Percentiles rank a stretch among this genome's conserved stretches.
Conservation (phyloP, 2,888 invertebrate genomes). For the Trachelus troglodyta region DNA sequence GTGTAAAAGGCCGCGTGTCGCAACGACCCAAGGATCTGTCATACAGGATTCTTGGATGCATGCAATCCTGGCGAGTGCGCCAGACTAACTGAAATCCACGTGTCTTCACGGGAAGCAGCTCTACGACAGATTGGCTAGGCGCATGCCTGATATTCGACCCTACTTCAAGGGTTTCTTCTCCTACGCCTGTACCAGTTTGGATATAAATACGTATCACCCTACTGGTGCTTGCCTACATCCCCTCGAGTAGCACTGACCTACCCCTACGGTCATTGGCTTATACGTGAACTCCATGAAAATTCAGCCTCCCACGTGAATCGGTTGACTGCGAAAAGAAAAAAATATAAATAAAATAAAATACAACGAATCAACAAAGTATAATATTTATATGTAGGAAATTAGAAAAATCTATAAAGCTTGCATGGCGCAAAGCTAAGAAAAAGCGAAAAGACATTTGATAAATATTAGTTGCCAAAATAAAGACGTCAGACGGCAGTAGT, state of each 20-base stretch:
- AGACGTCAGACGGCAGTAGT: no score
- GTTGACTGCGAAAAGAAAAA: background rate
- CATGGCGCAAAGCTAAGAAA: no score
- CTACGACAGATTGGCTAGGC: conserved; percentile 34
- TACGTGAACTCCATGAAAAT: background rate
- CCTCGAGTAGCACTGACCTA: conserved; percentile 23
- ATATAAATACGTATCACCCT: conserved; percentile 6
- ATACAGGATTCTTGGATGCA: conserved; percentile 14
- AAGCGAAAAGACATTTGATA: no score
- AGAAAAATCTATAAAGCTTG: no score
- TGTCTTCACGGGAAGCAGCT: conserved; percentile 51
- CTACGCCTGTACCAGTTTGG: conserved; percentile 7
- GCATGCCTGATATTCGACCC: conserved; percentile 47
- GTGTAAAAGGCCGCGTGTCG: background rate
- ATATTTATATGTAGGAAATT: background rate
- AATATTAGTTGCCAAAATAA: no score
- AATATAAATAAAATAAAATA: background rate
- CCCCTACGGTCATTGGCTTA: conserved; percentile 19
- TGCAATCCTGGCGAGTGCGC: conserved; percentile 48
- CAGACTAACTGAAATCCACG: conserved; percentile 58
- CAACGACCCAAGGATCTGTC: background rate
- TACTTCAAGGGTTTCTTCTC: conserved; percentile 5
- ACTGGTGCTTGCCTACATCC: conserved; percentile 18
- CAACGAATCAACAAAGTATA: background rate
- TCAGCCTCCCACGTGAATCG: background rate